Conservation (phyloP, 2,113 vertebrate genomes). For the Baryphthengus martii region DNA sequence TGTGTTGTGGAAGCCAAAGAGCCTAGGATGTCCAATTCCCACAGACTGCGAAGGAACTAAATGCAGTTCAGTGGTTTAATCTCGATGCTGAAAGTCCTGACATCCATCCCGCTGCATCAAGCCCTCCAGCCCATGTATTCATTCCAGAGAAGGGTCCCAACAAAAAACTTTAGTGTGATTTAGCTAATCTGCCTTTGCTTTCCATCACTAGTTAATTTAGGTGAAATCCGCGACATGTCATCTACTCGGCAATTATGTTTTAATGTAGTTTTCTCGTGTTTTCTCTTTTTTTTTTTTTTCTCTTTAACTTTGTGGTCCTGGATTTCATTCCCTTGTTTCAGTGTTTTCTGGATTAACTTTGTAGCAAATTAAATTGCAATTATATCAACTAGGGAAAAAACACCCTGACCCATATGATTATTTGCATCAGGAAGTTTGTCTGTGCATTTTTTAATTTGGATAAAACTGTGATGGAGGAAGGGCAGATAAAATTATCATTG, state of each 20-base stretch:
- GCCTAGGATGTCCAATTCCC: background rate
- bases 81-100: background rate
- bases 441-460: background rate
- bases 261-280: background rate
- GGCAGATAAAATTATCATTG: background rate
- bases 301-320: background rate
- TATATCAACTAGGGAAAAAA: background rate
- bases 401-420: background rate
- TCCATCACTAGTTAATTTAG: background rate
- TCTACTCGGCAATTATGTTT: background rate
- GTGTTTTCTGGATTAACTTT: background rate
- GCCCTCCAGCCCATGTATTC: background rate
- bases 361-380: background rate
- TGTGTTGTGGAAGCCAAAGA: accelerated
- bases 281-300: background rate
- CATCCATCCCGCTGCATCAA: background rate
- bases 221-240: background rate
- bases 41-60: background rate
- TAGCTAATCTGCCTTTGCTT: background rate
- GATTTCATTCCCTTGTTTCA: background rate
- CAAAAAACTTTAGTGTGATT: background rate
- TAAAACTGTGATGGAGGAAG: background rate
- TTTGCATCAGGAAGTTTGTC: background rate
- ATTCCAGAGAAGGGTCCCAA: background rate
- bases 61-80: background rate